A percentile compares a stretch with the other conserved stretches of the same genome.
Evolutionary conservation across 23 tunicate species (phyloP).

Genomic region (Oikopleura vanhoeffeni): DNA sequence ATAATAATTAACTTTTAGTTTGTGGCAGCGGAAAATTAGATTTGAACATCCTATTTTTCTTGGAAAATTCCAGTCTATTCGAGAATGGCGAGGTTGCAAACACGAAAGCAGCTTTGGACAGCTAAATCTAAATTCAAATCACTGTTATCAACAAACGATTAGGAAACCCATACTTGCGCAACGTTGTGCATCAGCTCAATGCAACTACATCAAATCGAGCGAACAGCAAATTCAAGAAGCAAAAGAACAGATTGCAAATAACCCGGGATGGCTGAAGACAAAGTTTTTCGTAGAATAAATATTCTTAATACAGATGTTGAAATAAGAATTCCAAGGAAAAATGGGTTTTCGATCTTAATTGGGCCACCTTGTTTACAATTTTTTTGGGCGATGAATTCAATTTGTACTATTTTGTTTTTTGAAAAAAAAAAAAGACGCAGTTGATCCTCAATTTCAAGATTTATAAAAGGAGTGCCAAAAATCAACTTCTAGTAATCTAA

Average conservation of each 20-base stretch:
- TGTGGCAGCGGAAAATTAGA: too few species aligned
- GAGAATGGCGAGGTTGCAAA: slow-evolving; percentile 13
- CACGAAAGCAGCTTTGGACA: neutral
- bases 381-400: too few species aligned
- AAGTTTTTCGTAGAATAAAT: neutral
- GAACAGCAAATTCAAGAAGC: slow-evolving; percentile 15
- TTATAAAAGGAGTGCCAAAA: too few species aligned
- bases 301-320: too few species aligned
- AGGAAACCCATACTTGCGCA: neutral
- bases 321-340: too few species aligned
- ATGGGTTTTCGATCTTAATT: too few species aligned
- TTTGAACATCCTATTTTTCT: neutral
- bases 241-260: neutral
- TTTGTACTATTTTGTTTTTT: too few species aligned
- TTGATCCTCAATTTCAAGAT: too few species aligned
- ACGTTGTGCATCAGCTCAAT: neutral
- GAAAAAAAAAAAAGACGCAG: too few species aligned
- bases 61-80: neutral
- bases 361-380: too few species aligned
- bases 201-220: neutral
- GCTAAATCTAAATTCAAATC: neutral
- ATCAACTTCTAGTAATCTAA: too few species aligned
- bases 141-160: slow-evolving; percentile 4
- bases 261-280: neutral
- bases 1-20: too few species aligned